Percentiles rank a stretch among this genome's conserved stretches.
Conservation (phyloP, 2,113 vertebrate species). For the Nothobranchius kuhntae region DNA sequence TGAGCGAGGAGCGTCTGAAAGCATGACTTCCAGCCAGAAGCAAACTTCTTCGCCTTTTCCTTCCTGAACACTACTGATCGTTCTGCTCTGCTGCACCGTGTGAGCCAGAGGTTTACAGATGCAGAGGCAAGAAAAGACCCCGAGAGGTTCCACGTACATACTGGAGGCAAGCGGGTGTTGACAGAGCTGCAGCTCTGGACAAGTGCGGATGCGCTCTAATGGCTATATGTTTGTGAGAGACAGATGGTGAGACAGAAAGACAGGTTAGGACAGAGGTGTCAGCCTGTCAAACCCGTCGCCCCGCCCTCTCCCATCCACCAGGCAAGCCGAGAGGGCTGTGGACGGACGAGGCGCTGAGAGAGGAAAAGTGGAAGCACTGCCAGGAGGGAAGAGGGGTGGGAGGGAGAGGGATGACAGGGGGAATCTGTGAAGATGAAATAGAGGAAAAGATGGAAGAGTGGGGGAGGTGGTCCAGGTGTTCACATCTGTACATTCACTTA, state of each 20-base stretch:
- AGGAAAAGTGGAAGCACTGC: conserved; percentile 55
- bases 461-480: conserved; percentile 69
- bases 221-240: conserved; percentile 57
- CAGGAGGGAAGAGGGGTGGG: conserved; percentile 38
- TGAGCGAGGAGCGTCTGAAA: conserved; percentile 31
- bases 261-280: conserved; percentile 29
- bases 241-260: conserved; percentile 43
- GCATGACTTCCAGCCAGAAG: conserved; percentile 25
- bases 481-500: conserved; percentile 49
- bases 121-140: conserved; percentile 28
- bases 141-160: conserved; percentile 51
- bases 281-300: conserved; percentile 40
- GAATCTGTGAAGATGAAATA: conserved; percentile 54
- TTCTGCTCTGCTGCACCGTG: conserved; percentile 48
- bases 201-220: conserved; percentile 70
- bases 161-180: conserved; percentile 63
- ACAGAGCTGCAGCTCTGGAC: conserved; percentile 64
- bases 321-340: conserved; percentile 29
- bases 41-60: conserved; percentile 7
- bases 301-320: conserved; percentile 16
- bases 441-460: conserved; percentile 1
- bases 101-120: conserved; percentile 33
- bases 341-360: conserved; percentile 73
- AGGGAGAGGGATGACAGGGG: conserved; percentile 64
- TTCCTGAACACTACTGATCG: conserved; percentile 50